Conservation (phyloP, 1,140 invertebrate species). For the Colletes latitarsis region DNA sequence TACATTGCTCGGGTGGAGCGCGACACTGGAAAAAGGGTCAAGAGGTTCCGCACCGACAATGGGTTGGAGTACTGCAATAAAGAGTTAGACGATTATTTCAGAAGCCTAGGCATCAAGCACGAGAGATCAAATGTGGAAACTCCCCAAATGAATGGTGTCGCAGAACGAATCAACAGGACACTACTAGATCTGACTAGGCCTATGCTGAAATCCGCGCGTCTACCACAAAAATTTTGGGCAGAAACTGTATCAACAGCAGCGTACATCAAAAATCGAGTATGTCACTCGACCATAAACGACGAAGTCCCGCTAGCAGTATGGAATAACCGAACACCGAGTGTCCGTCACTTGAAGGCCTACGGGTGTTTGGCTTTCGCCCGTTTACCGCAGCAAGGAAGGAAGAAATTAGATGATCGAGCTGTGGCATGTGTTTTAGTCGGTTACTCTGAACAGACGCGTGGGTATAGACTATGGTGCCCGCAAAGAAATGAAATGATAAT, state of each 20-base stretch:
- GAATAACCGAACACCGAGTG: background rate
- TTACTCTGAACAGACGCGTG: background rate
- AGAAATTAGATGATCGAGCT: background rate
- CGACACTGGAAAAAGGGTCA: conserved; percentile 6
- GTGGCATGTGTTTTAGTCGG: too few relatives aligned
- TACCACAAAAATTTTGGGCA: conserved; percentile 1
- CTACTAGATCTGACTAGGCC: background rate
- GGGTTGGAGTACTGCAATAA: conserved; percentile 20
- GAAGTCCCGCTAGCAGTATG: background rate
- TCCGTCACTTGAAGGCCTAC: background rate
- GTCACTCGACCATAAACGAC: background rate
- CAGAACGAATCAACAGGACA: too few relatives aligned
- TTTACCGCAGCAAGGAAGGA: background rate
- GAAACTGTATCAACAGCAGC: background rate
- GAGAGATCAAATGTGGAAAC: background rate
- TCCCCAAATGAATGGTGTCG: too few relatives aligned
- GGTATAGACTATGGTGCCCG: conserved; percentile 9
- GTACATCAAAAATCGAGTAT: conserved; percentile 2
- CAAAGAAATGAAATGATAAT: background rate
- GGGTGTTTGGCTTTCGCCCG: background rate
- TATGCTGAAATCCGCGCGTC: background rate
- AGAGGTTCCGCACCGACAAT: conserved; percentile 19
- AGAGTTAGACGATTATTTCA: background rate
- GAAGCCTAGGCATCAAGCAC: conserved; percentile 1
- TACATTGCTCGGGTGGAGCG: conserved; percentile 16